Evolutionary conservation across 2,113 vertebrate species (phyloP), one percentile per base, ranked within the genome.

Genomic region (Chloropsis hardwickii): DNA sequence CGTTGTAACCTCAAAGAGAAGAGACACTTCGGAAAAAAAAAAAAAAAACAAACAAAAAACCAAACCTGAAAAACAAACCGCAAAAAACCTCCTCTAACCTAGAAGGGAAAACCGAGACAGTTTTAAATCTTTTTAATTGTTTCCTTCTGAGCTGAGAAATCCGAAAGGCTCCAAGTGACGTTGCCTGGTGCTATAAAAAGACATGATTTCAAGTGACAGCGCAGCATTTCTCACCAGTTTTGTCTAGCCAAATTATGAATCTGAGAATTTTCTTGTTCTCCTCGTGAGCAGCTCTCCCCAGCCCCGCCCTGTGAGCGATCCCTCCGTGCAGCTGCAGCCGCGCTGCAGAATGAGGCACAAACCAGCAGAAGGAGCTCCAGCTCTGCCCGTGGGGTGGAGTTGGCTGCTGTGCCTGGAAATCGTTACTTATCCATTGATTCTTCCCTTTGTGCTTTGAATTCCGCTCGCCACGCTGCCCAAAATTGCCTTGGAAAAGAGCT

Each of bases 311-410:
- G 71, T 1, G 24, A 90, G 20, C 11, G 12, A 16, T 65, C 71
- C 28, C 9, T 42, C 40, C 7, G 1, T n/a, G 83, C 96, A 84
- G 94, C 94, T 86, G 94, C 92, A 94, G 85, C 81, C 76, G 11
- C 54, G 9, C 88, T 96, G 96, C 88, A 96, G 67, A 94, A 80
- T 22, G 56, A 77, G 39, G 64, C 81, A 35, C 31, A 14, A 81
- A 28, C 96, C 96, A 96, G 96, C 96, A 97, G 96, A 97, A 96
- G 96, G 96, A 97, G 96, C 96, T 97, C 95, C 93, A 92, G 44
- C 90, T 57, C 96, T 81, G 93, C 76, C 31, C 95, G 17, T 20
- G 25, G 92, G 70, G 25, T 27, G 12, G 7, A 28, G n/a, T 86
- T 60, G 87, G 42, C 57, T 50, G 88, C 94, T 21, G 51, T 44